These are phyloP conservation scores for Diplolepis rosae DNA, from an alignment of 2,888 invertebrate species.

Conservation along the genomic window DNA sequence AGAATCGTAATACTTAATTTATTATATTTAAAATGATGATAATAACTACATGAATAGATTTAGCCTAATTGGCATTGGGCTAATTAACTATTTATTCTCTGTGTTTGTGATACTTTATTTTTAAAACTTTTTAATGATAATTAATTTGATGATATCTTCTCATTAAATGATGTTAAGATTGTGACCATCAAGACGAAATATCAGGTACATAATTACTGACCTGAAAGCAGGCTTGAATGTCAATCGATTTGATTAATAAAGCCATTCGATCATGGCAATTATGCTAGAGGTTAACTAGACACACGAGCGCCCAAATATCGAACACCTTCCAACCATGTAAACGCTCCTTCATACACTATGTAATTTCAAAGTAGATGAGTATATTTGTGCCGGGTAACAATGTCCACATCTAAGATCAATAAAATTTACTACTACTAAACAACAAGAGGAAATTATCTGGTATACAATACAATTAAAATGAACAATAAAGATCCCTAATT, in stretches of 20 bases:
- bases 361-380: slow-evolving; percentile 4
- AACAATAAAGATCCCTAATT: too few species aligned
- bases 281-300: slow-evolving; percentile 53
- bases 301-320: slow-evolving; percentile 35
- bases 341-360: not conserved
- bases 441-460: too few species aligned
- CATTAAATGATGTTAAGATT: not conserved
- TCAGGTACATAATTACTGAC: slow-evolving; percentile 27
- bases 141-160: not conserved
- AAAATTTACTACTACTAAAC: too few species aligned
- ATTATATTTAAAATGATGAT: too few species aligned
- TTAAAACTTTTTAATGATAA: too few species aligned
- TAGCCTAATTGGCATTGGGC: too few species aligned
- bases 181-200: not conserved
- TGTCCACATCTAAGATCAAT: too few species aligned
- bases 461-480: too few species aligned
- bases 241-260: slow-evolving; percentile 59
- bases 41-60: too few species aligned
- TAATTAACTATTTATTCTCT: too few species aligned
- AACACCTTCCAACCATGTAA: slow-evolving; percentile 20
- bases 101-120: too few species aligned
- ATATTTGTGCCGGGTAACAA: not conserved
- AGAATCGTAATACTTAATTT: too few species aligned
- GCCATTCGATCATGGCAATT: slow-evolving; percentile 59
- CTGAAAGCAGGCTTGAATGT: slow-evolving; percentile 56